A percentile compares a stretch with the other conserved stretches of the same genome.
These are phyloP conservation scores for Patella pellucida DNA, from an alignment of 2,888 invertebrate species.

Conservation along the genomic window DNA sequence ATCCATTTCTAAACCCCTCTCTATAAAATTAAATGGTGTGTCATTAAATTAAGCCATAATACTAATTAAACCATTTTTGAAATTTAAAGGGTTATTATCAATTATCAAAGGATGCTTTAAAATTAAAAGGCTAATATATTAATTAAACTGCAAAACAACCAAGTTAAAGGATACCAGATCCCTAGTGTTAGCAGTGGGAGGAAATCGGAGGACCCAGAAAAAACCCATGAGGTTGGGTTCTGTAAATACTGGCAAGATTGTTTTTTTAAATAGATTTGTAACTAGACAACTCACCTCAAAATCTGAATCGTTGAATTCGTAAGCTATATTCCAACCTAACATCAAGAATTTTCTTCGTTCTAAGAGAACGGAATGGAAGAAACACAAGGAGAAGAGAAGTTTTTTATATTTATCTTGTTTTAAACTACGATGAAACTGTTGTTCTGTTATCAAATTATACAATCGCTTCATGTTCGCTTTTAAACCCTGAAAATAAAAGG, in stretches of 20 bases:
- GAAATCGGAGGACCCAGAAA: no score
- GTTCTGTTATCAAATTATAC: slow-evolving; percentile 83
- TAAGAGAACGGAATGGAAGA: slow-evolving; percentile 87
- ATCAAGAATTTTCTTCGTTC: slow-evolving; percentile 89
- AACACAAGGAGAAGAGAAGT: slow-evolving; percentile 84
- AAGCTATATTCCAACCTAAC: slow-evolving; percentile 90
- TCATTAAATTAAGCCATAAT: no score
- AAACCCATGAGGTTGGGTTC: no score
- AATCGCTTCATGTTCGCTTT: slow-evolving; percentile 89
- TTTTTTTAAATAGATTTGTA: neutral
- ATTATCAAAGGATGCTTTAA: no score
- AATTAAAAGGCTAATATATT: no score
- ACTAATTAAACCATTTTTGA: no score
- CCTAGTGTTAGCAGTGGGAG: no score
- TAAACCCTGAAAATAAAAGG: slow-evolving; percentile 76
- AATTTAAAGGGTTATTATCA: no score
- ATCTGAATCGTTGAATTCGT: slow-evolving; percentile 92
- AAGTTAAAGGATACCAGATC: no score
- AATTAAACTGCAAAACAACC: no score
- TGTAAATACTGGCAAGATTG: neutral
- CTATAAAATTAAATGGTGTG: no score
- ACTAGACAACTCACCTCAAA: slow-evolving; percentile 78
- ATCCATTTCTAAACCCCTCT: no score
- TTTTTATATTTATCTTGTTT: slow-evolving; percentile 79
- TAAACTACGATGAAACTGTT: slow-evolving; percentile 81